Evolutionary conservation across 2,888 invertebrate genomes (phyloP), one percentile per base, ranked within the genome.

Genomic region (Meteorus cinctellus): DNA sequence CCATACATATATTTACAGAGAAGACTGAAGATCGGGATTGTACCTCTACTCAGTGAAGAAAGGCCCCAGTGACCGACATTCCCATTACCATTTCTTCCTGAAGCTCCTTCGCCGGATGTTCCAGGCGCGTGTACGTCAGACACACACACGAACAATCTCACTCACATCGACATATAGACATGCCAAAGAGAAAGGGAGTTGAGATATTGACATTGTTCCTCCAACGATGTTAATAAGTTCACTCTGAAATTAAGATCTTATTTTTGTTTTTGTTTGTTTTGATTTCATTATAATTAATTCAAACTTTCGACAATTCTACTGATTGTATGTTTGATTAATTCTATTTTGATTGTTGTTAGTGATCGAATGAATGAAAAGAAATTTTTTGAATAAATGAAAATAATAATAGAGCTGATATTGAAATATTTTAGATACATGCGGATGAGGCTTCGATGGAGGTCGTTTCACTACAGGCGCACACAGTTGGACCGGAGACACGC

Each of bases 31-130:
- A 62, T 16, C 31, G 62, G 41, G 65, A 19, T 34, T 29, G 41
- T 55, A 16, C 73, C 75, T 78, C 67, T 55, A 65, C 76, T 59
- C 68, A 71, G 76, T 78, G 81, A 72, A 78, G 78, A 77, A 81
- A 81, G 84, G 86, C 82, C 85, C 86, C 82, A 85, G 83, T 86
- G 86, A 86, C 86, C 86, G 86, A 86, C 83, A 86, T 86, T 86
- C 84, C 81, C 82, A 79, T 79, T 78, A 78, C 82, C 82, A 82
- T 83, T 45, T 82, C 84, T 85, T 84, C 81, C 82, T 82, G 83
- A 79, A 81, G 78, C 81, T 83, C 77, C 77, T 80, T 80, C 79
- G 77, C 80, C 81, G 81, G 80, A 81, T 82, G 82, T 82, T 81
- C 76, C 80, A 78, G 76, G 70, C 75, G 74, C 77, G 79, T 78